A percentile compares a stretch with the other conserved stretches of the same genome.
These are phyloP conservation scores for Eupsilia transversa DNA, from an alignment of 2,888 invertebrate species.

Conservation along the genomic window DNA sequence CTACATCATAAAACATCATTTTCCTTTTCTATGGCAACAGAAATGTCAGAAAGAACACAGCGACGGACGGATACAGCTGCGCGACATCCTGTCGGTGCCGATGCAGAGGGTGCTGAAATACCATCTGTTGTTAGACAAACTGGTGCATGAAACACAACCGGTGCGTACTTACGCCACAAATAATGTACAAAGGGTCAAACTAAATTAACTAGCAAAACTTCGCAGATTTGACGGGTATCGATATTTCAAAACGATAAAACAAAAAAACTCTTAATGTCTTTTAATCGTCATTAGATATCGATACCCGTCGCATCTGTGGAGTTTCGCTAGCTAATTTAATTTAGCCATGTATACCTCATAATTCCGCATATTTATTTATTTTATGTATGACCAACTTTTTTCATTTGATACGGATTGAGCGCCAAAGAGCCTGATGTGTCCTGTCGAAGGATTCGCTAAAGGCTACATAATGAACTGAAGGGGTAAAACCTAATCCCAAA, in stretches of 20 bases:
- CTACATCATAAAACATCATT: not conserved
- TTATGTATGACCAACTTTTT: no score
- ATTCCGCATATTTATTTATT: no score
- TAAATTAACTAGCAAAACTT: no score
- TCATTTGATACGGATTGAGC: not conserved
- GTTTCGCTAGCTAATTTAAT: no score
- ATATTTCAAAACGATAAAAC: no score
- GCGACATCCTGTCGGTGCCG: conserved; percentile 98
- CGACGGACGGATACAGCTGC: conserved; percentile 97
- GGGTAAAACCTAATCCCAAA: not conserved
- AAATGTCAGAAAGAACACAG: conserved; percentile 98
- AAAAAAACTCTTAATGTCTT: no score
- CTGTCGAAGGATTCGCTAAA: not conserved
- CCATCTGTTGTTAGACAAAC: conserved; percentile 97
- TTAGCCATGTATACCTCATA: no score
- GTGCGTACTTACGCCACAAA: conserved; percentile 82
- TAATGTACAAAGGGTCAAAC: no score
- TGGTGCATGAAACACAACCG: conserved; percentile 96
- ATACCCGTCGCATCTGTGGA: no score
- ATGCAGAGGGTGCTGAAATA: conserved; percentile 99
- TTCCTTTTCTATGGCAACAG: conserved; percentile 85
- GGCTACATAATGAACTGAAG: not conserved
- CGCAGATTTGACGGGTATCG: no score
- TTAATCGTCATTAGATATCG: no score
- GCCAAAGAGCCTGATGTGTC: not conserved